phyloP scores from a whole-genome alignment of 2,797 vertebrate genomes.

The Mico argentatus region DNA sequence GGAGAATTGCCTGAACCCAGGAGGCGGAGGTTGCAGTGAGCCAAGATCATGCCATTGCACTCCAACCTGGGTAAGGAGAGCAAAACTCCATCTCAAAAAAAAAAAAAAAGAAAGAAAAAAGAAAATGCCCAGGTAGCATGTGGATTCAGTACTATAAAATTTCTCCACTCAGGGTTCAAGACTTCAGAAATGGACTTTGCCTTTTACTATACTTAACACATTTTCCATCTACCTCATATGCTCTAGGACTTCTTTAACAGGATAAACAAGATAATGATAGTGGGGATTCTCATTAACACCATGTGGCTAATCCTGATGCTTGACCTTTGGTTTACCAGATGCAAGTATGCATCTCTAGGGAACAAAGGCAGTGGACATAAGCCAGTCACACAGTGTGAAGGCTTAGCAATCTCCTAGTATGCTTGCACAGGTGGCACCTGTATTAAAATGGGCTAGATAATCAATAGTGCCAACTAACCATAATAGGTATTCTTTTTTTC shows the following conservation, averaged over 20 bases:
- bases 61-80: too few relatives aligned
- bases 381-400: background rate
- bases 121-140: background rate
- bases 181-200: conserved; percentile 5
- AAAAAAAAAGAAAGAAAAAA: too few relatives aligned
- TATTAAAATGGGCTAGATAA: background rate
- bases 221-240: background rate
- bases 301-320: background rate
- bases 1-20: too few relatives aligned
- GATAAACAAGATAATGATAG: background rate
- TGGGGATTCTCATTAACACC: background rate
- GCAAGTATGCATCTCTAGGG: background rate
- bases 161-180: background rate
- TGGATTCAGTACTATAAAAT: background rate
- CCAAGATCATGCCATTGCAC: too few relatives aligned
- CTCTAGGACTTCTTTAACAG: background rate
- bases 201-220: background rate
- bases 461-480: background rate
- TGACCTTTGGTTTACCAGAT: background rate
- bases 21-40: too few relatives aligned
- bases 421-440: background rate
- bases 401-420: background rate
- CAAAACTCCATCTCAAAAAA: too few relatives aligned
- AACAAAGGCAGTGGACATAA: background rate
- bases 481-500: background rate